Evolutionary conservation across 2,797 vertebrate genomes (phyloP).

Genomic region (Sebastes nivosus): DNA sequence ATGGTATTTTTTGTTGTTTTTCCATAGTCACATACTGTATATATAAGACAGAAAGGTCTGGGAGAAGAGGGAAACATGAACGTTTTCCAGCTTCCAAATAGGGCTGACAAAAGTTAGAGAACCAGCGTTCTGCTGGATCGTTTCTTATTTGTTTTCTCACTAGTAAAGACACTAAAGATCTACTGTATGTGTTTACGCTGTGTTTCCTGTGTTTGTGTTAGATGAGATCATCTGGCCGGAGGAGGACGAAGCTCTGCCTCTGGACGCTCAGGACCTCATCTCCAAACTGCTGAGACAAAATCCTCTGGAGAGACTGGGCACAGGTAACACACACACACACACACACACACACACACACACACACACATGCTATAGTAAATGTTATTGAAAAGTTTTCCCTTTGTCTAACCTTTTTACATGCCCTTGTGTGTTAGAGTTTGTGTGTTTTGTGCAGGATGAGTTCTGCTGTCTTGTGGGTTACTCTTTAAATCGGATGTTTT

Average conservation of each 20-base stretch:
- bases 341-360: background rate
- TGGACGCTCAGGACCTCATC: conserved; percentile 94
- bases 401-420: background rate
- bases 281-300: conserved; percentile 91
- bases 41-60: background rate
- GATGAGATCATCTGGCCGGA: conserved; percentile 98
- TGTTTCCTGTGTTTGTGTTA: conserved; percentile 53
- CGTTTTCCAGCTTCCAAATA: background rate
- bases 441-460: background rate
- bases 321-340: conserved; percentile 75
- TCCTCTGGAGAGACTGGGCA: conserved; percentile 93
- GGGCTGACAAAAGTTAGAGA: background rate
- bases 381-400: background rate
- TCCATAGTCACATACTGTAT: background rate
- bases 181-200: background rate
- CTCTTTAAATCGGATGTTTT: background rate
- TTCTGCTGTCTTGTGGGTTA: background rate
- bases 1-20: no score
- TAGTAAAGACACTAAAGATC: background rate
- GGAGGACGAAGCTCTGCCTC: conserved; percentile 93
- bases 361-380: background rate
- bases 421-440: background rate
- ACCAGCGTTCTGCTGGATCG: background rate
- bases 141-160: background rate
- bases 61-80: background rate